A percentile compares a stretch with the other conserved stretches of the same genome.
Conservation (phyloP, 2,888 invertebrate species). For the Rhyacophila evoluta region DNA sequence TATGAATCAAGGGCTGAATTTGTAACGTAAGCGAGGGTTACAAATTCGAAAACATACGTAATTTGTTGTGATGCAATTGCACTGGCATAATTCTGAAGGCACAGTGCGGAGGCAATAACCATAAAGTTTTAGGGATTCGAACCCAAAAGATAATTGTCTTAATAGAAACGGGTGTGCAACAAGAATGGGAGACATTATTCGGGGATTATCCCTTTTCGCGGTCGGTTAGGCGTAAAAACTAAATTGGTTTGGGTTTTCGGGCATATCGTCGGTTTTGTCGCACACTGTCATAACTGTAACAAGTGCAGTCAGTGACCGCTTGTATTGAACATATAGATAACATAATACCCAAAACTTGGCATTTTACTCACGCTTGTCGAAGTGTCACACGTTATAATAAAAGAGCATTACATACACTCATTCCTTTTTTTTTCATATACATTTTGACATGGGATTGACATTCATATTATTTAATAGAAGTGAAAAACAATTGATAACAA, state of each 20-base stretch:
- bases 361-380: too few relatives aligned
- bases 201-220: slow-evolving; percentile 15
- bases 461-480: too few relatives aligned
- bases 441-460: too few relatives aligned
- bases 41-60: too few relatives aligned
- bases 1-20: too few relatives aligned
- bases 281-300: too few relatives aligned
- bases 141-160: slow-evolving; percentile 1
- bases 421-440: too few relatives aligned
- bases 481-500: too few relatives aligned
- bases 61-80: background rate
- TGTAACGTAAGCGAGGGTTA: too few relatives aligned
- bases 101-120: background rate
- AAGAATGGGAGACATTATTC: slow-evolving; percentile 6
- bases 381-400: too few relatives aligned
- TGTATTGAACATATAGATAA: background rate
- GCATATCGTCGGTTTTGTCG: background rate
- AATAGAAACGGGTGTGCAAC: slow-evolving; percentile 15
- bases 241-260: slow-evolving; percentile 46
- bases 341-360: background rate
- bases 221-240: slow-evolving; percentile 38
- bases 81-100: background rate
- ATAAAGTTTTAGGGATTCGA: background rate
- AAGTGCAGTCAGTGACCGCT: background rate
- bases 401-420: too few relatives aligned